Conservation (phyloP, 2,113 vertebrate species). For the Tychaedon coryphoeus region DNA sequence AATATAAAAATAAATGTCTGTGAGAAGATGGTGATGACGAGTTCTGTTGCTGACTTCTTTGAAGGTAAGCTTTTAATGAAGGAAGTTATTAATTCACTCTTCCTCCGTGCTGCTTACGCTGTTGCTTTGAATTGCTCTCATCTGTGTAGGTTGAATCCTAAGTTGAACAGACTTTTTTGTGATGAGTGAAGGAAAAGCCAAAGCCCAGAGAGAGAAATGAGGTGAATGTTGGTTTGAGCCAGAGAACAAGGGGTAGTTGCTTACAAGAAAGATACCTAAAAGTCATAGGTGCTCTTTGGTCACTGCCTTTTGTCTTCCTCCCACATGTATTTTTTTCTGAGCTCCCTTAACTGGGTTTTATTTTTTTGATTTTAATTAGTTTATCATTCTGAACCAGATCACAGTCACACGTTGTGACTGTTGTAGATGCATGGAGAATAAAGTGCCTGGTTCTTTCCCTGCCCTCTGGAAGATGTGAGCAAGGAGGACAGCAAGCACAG, state of each 20-base stretch:
- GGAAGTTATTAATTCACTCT: constrained; percentile 29
- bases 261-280: background rate
- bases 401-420: background rate
- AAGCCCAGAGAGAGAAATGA: background rate
- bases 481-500: background rate
- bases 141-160: background rate
- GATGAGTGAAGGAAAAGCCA: background rate
- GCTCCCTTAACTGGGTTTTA: background rate
- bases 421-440: background rate
- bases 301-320: background rate
- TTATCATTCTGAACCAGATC: background rate
- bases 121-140: constrained; percentile 12
- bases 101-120: constrained; percentile 7
- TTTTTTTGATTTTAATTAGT: background rate
- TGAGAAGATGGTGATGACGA: background rate
- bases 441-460: background rate
- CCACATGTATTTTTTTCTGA: background rate
- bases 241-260: background rate
- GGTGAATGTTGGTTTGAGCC: background rate
- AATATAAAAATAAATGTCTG: constrained; percentile 46
- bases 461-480: background rate
- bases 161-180: background rate
- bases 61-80: constrained; percentile 52
- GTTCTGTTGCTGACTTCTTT: background rate
- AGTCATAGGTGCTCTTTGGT: background rate